Conservation (phyloP, 2,113 vertebrate genomes). For the Misgurnus anguillicaudatus region DNA sequence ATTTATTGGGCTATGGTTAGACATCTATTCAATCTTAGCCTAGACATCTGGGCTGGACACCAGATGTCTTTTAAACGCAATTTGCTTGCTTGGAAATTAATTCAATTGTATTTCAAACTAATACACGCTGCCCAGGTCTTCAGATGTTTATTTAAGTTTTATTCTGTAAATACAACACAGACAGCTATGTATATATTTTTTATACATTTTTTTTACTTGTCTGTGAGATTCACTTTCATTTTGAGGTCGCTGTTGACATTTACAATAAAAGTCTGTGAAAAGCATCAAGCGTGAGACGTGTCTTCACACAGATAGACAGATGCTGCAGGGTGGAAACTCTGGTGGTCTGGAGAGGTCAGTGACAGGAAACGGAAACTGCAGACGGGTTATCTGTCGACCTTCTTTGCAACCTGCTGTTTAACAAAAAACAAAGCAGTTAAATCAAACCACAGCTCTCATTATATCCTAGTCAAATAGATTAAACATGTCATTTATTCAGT, state of each 20-base stretch:
- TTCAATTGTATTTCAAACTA: neutral
- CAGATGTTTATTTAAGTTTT: neutral
- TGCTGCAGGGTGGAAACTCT: slow-evolving; percentile 6
- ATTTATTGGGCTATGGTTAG: no score
- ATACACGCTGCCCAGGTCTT: neutral
- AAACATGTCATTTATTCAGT: no score
- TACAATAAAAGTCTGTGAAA: slow-evolving; percentile 1
- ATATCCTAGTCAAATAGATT: no score
- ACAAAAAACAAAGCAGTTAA: neutral
- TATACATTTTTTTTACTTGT: neutral
- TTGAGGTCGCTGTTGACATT: neutral
- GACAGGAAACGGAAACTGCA: slow-evolving; percentile 32
- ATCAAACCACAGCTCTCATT: no score
- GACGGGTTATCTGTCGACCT: neutral
- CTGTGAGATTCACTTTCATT: neutral
- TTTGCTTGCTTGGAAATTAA: no score
- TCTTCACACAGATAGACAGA: neutral
- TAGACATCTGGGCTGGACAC: no score
- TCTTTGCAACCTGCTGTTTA: neutral
- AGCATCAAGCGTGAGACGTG: neutral
- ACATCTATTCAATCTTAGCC: no score
- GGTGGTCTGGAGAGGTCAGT: slow-evolving; percentile 9
- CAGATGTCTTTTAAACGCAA: no score
- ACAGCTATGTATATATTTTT: neutral
- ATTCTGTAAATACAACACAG: neutral